Base-by-base conservation (phyloP, 2,797 vertebrate species). In the Myioborus miniatus region DNA sequence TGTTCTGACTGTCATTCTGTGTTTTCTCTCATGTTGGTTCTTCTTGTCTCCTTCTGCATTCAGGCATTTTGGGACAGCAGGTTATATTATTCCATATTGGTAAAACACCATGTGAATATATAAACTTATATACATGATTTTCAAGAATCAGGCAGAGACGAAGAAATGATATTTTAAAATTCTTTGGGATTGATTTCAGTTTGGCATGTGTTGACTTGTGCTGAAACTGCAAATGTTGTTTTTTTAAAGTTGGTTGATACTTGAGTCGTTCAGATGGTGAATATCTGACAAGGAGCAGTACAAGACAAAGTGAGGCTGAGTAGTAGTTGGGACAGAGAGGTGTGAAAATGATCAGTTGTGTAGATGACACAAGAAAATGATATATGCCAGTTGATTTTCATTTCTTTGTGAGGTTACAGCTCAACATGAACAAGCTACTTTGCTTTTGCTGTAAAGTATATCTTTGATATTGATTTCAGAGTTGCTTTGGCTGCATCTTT, bases 1-100 rank as follows among this genome's bases (percentile, higher is more conserved):
- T 88, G 79, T 96, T 95, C 94, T 85, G 75, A 44, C 92, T 90
- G 88, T 87, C 77, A n/a, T 94, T 86, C 85, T 88, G 44, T 94
- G 94, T 95, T 94, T 96, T 94, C 72, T 83, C 76, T 86, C 85
- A 22, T 90, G 70, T 55, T 74, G 60, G 32, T 93, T 53, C 32
- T 83, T 83, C 94, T 65, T 43, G 56, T 83, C 69, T 92, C 55
- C 79, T 89, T 81, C 83, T 83, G 55, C 74, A 70, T 91, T 44
- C 70, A 90, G 74, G 64, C 88, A 32, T 47, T 84, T 95, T 30
- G 11, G 94, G 89, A 89, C 82, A 94, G 92, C 89, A 91, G 65
- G 67, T 94, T 96, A 29, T 69, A 67, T 89, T 87, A 85, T 77
- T 81, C 91, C 72, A 44, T 91, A 96, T 83, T 96, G 89, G 59